These are phyloP conservation scores for Cyphomyrus discorhynchus DNA, from an alignment of 2,113 vertebrate species.

Conservation along the genomic window DNA sequence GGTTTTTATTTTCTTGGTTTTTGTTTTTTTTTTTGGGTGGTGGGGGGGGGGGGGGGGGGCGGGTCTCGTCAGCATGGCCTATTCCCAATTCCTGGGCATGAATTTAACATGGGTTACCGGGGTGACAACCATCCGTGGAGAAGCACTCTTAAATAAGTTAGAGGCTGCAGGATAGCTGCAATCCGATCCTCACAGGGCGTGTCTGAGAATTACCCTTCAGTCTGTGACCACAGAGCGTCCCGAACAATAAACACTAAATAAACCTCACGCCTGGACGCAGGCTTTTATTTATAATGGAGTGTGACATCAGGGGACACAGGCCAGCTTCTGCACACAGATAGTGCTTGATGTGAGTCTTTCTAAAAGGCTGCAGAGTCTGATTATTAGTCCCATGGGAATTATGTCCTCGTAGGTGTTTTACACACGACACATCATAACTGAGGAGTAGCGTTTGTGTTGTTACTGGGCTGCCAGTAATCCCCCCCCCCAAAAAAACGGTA, in stretches of 20 bases:
- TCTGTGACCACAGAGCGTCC: not conserved
- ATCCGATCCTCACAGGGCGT: not conserved
- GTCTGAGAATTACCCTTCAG: not conserved
- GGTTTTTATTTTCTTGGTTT: too few species aligned
- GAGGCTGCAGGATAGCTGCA: conserved; percentile 33
- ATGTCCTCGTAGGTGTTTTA: not conserved
- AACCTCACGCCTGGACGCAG: not conserved
- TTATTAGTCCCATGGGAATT: not conserved
- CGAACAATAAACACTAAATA: not conserved
- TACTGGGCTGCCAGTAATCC: not conserved
- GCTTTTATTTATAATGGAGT: not conserved
- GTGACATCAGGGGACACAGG: not conserved
- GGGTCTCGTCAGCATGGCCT: not conserved
- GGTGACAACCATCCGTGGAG: conserved; percentile 19
- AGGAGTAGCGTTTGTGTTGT: not conserved
- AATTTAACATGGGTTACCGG: conserved; percentile 29
- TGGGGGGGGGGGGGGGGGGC: too few species aligned
- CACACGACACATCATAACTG: not conserved
- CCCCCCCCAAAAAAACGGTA: too few species aligned
- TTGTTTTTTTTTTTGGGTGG: not conserved
- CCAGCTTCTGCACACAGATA: not conserved
- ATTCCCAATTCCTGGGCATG: not conserved
- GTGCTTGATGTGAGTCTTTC: not conserved
- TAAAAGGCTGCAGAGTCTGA: not conserved
- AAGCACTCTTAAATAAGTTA: conserved; percentile 57